A percentile compares a stretch with the other conserved stretches of the same genome.
Conservation (phyloP, 2,797 vertebrate genomes). For the Enteromius mattozi region DNA sequence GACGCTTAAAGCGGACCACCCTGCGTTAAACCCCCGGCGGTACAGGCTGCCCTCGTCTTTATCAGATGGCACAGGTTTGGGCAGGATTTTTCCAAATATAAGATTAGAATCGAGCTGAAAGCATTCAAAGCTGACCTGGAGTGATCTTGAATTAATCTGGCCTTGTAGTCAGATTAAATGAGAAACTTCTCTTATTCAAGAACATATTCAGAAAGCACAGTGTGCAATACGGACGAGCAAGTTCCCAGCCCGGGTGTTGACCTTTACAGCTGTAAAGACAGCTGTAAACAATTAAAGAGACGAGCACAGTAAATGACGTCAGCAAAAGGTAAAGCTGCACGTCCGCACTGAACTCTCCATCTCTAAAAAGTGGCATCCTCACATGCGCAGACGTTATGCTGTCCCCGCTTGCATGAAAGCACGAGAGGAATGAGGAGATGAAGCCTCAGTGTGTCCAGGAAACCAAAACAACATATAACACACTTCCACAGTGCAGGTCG, state of each 20-base stretch:
- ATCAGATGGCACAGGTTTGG: slow-evolving; percentile 44
- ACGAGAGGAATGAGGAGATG: slow-evolving; percentile 51
- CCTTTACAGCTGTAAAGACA: slow-evolving; percentile 25
- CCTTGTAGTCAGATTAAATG: slow-evolving; percentile 18
- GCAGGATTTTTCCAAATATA: slow-evolving; percentile 33
- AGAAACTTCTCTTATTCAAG: neutral
- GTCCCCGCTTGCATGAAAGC: slow-evolving; percentile 39
- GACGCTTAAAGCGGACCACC: slow-evolving; percentile 39
- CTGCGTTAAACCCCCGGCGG: neutral
- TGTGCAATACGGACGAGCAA: neutral
- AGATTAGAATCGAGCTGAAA: slow-evolving; percentile 26
- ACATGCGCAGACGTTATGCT: neutral
- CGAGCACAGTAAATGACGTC: neutral
- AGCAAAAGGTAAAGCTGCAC: slow-evolving; percentile 9
- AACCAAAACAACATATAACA: slow-evolving; percentile 62
- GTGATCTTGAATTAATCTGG: slow-evolving; percentile 30
- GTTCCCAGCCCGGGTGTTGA: slow-evolving; percentile 4
- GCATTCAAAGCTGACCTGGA: slow-evolving; percentile 4
- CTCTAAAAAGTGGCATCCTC: neutral
- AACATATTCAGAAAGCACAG: slow-evolving; percentile 9
- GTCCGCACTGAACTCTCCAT: neutral
- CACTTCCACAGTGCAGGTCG: slow-evolving; percentile 48
- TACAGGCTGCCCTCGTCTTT: neutral
- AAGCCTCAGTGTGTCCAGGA: slow-evolving; percentile 51
- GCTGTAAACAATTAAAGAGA: slow-evolving; percentile 29